phyloP scores from a whole-genome alignment of 2,113 vertebrate genomes.

The Ptyas mucosa region DNA sequence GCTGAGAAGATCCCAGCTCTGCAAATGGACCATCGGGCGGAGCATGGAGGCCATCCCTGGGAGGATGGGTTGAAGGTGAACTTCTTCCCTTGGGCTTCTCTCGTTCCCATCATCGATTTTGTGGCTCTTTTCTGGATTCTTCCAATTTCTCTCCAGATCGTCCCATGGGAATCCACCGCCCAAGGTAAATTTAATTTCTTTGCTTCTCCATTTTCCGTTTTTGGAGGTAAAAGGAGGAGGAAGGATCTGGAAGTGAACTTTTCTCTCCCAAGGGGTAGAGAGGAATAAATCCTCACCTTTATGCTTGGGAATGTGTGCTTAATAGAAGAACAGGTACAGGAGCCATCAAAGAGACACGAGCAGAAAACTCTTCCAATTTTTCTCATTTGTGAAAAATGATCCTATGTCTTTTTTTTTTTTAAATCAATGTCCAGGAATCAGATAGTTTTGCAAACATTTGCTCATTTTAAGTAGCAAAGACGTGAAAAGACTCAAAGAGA shows the following conservation, averaged over 20 bases:
- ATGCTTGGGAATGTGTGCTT: background rate
- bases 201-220: background rate
- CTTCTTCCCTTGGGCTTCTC: background rate
- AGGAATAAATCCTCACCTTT: background rate
- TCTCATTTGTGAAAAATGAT: too few relatives aligned
- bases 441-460: too few relatives aligned
- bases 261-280: background rate
- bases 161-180: background rate
- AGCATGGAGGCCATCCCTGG: background rate
- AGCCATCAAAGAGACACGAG: background rate
- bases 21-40: too few relatives aligned
- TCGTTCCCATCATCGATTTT: rapidly evolving
- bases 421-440: too few relatives aligned
- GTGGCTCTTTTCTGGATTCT: background rate
- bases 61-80: too few relatives aligned
- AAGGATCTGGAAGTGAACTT: background rate
- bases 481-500: too few relatives aligned
- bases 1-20: background rate
- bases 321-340: background rate
- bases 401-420: too few relatives aligned
- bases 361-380: background rate
- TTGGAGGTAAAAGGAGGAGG: background rate
- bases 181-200: background rate
- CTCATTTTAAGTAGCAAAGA: too few relatives aligned
- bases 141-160: background rate